Percentiles rank a stretch among this genome's conserved stretches.
phyloP scores from a whole-genome alignment of 2,888 invertebrate genomes.

The Andrena bucephala region DNA sequence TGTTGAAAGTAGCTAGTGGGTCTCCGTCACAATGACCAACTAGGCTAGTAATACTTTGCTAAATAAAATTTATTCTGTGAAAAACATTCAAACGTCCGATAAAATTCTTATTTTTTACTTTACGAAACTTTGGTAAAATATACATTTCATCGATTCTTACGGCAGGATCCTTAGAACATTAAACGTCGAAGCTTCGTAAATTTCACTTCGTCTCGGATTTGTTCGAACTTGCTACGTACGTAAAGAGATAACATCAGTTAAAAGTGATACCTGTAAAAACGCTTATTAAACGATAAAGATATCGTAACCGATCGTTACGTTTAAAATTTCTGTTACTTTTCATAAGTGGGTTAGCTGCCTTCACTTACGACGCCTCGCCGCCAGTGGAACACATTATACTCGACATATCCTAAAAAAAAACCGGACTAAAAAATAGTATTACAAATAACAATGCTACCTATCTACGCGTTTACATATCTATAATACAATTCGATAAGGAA shows the following conservation, averaged over 20 bases:
- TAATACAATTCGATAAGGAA: slow-evolving; percentile 76
- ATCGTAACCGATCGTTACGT: slow-evolving; percentile 46
- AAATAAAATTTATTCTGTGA: slow-evolving; percentile 73
- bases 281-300: slow-evolving; percentile 66
- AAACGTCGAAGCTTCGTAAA: slow-evolving; percentile 62
- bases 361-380: slow-evolving; percentile 51
- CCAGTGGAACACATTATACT: slow-evolving; percentile 45
- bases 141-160: slow-evolving; percentile 66
- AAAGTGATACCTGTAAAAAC: slow-evolving; percentile 55
- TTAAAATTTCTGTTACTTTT: slow-evolving; percentile 51
- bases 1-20: neutral
- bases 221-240: slow-evolving; percentile 42
- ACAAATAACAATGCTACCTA: slow-evolving; percentile 73
- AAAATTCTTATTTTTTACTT: slow-evolving; percentile 73
- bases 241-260: slow-evolving; percentile 39
- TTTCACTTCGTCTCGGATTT: slow-evolving; percentile 29
- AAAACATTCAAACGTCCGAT: slow-evolving; percentile 71
- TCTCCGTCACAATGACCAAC: neutral
- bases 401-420: slow-evolving; percentile 62
- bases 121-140: slow-evolving; percentile 81
- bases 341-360: slow-evolving; percentile 71
- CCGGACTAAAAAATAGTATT: slow-evolving; percentile 72
- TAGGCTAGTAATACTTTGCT: slow-evolving; percentile 43
- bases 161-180: slow-evolving; percentile 59
- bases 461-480: slow-evolving; percentile 66